These are phyloP conservation scores for Palythoa grandiflora DNA, from an alignment of 92 coral and sea anemone genomes.

Conservation along the genomic window DNA sequence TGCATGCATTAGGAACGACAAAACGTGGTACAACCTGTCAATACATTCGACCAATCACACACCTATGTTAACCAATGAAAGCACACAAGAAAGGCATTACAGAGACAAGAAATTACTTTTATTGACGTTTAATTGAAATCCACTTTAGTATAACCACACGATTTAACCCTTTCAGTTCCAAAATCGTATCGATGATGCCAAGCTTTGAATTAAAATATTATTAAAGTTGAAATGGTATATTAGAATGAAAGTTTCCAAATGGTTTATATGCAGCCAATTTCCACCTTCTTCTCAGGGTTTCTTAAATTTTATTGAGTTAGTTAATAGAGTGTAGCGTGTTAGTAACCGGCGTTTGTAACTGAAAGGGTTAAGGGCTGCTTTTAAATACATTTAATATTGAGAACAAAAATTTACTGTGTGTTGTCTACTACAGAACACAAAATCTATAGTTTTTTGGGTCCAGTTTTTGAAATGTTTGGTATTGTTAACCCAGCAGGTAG, in stretches of 20 bases:
- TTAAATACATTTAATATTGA: not conserved
- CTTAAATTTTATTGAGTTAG: not conserved
- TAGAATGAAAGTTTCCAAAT: not conserved
- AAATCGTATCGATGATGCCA: not conserved
- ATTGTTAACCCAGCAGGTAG: not conserved
- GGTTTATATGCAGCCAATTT: not conserved
- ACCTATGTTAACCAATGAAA: not conserved
- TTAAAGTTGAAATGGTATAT: not conserved
- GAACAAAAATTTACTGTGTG: not conserved
- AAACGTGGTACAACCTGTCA: not conserved
- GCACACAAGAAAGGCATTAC: not conserved
- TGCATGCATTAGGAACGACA: not conserved
- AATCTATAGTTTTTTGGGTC: not conserved
- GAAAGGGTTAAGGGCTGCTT: not conserved
- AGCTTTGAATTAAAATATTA: not conserved
- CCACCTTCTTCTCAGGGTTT: not conserved
- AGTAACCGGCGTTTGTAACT: not conserved
- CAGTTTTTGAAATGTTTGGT: not conserved
- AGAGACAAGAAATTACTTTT: not conserved
- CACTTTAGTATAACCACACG: not conserved
- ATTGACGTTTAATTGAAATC: not conserved
- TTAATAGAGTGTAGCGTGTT: not conserved
- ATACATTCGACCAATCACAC: not conserved
- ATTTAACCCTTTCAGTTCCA: conserved; percentile 29
- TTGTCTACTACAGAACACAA: not conserved